These are phyloP conservation scores for Leptothorax acervorum DNA, from an alignment of 2,888 invertebrate species.

Conservation along the genomic window DNA sequence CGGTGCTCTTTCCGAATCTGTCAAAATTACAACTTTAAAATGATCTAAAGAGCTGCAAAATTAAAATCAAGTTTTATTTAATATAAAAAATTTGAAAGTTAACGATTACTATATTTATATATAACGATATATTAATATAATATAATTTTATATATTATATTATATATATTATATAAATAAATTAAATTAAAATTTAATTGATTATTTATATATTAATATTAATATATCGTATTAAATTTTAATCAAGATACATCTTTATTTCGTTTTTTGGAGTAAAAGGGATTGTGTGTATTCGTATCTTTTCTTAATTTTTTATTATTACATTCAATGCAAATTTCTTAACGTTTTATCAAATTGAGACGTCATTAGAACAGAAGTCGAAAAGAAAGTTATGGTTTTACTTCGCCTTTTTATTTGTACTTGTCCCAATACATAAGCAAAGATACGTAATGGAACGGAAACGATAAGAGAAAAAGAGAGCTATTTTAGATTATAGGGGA, in stretches of 20 bases:
- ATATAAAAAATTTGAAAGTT: neutral
- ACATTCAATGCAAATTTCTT: neutral
- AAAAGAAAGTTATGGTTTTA: neutral
- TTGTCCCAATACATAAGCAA: neutral
- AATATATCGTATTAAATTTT: neutral
- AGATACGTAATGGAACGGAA: neutral
- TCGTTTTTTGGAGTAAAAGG: neutral
- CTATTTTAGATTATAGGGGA: neutral
- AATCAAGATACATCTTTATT: neutral
- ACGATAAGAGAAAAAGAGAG: neutral
- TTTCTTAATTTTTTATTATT: neutral
- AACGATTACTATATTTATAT: neutral
- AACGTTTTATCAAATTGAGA: constrained; percentile 13
- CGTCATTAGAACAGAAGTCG: neutral
- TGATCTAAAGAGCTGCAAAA: neutral
- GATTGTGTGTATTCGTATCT: neutral
- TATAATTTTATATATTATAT: neutral
- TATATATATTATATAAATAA: neutral
- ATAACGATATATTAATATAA: neutral
- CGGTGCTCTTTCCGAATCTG: constrained; percentile 18
- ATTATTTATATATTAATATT: too few species aligned
- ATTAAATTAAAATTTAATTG: neutral
- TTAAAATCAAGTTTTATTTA: constrained; percentile 1
- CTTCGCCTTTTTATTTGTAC: neutral
- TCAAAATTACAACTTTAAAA: neutral